Evolutionary conservation across 2,797 vertebrate species (phyloP).

Genomic region (Darevskia nairensis): DNA sequence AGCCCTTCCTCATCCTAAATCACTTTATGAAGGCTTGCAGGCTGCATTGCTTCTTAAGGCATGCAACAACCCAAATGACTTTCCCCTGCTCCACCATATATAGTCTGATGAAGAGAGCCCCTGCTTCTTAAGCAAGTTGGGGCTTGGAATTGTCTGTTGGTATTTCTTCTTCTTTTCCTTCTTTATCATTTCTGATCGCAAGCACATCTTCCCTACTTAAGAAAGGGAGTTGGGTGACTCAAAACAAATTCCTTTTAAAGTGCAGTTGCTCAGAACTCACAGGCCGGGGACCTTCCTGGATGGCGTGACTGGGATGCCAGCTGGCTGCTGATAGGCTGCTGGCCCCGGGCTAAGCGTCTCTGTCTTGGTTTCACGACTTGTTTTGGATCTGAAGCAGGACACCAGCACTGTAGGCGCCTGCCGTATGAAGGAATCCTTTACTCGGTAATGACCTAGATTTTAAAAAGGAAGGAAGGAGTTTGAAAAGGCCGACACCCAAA

Average conservation of each 20-base stretch:
- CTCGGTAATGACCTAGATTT: slow-evolving; percentile 79
- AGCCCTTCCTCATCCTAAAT: background rate
- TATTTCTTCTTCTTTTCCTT: too few species aligned
- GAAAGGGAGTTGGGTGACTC: background rate
- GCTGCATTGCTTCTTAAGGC: background rate
- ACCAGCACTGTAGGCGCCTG: slow-evolving; percentile 66
- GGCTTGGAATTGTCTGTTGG: background rate
- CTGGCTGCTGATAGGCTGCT: slow-evolving; percentile 75
- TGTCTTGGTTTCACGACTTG: slow-evolving; percentile 49
- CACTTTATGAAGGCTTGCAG: too few species aligned
- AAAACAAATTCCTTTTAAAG: background rate
- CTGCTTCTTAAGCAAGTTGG: background rate
- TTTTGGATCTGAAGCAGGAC: slow-evolving; percentile 83
- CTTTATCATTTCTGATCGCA: background rate
- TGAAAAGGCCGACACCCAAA: background rate
- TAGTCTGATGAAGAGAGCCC: background rate
- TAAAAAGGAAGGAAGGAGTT: background rate
- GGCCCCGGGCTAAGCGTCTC: slow-evolving; percentile 76
- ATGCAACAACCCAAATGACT: background rate
- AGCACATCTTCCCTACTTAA: background rate
- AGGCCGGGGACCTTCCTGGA: slow-evolving; percentile 65
- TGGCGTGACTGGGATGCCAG: slow-evolving; percentile 41
- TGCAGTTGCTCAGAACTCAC: slow-evolving; percentile 71
- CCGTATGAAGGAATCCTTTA: slow-evolving; percentile 73
- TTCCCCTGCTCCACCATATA: background rate